A percentile compares a stretch with the other conserved stretches of the same genome.
Evolutionary conservation across 1,140 invertebrate species (phyloP).

Genomic region (Lepeophtheirus salmonis): DNA sequence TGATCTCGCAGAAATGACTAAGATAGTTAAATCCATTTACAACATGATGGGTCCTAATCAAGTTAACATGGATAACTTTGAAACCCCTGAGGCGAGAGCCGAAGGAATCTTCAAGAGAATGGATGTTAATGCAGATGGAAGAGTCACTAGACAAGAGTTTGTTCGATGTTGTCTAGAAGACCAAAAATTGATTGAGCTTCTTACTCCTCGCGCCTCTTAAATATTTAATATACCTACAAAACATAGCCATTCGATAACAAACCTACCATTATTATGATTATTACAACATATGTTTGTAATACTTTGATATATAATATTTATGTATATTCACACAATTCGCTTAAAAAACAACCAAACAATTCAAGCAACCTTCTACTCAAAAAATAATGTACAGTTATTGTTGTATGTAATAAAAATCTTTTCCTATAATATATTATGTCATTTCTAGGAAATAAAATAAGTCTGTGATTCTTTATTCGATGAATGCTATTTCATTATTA

Average conservation of each 20-base stretch:
- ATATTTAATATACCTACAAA: neutral
- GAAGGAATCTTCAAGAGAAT: conserved; percentile 18
- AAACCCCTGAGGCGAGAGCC: conserved; percentile 13
- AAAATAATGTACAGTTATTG: neutral
- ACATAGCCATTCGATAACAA: too few species aligned
- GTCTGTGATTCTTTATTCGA: neutral
- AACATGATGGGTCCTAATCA: conserved; percentile 19
- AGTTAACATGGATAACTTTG: conserved; percentile 12
- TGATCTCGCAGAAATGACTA: conserved; percentile 18
- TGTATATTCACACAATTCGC: too few species aligned
- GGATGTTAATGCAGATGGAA: conserved; percentile 18
- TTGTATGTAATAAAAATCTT: neutral
- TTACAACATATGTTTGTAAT: neutral
- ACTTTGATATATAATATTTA: too few species aligned
- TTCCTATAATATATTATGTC: neutral
- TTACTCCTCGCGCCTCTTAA: conserved; percentile 14
- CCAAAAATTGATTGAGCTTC: conserved; percentile 18
- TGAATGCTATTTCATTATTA: too few species aligned
- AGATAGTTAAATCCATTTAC: conserved; percentile 18
- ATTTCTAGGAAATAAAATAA: neutral
- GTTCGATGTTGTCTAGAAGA: conserved; percentile 17
- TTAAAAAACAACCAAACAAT: too few species aligned
- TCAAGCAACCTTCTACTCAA: too few species aligned
- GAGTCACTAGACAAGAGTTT: conserved; percentile 16
- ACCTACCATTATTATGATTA: neutral